Base-by-base conservation (phyloP, 2,113 vertebrate genomes). In the Psittacula cyanocephala region DNA sequence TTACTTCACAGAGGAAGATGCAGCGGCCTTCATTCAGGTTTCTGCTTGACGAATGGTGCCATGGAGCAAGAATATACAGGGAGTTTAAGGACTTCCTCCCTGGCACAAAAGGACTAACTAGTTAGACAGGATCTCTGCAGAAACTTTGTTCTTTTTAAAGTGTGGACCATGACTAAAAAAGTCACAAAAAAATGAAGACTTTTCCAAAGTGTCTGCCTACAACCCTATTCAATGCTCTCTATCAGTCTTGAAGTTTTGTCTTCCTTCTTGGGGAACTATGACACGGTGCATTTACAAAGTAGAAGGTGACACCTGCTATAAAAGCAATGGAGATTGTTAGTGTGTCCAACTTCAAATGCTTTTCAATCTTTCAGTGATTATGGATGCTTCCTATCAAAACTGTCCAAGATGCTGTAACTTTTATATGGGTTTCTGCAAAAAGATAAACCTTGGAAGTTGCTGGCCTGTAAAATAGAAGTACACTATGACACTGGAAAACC, bases 371-470 rank as follows among this genome's bases (percentile, higher is more conserved):
- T 67, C 70, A 79, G 55, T 68, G 88, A 91, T 91, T 94, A 80
- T 93, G 75, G 64, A 81, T 83, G 88, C 57, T 93, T 95, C 88
- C 91, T 86, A 92, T 91, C 93, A 92, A 64, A 97, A 62, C 60
- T 81, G 79, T 87, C 53, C 77, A 77, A 92, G 89, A 88, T 44
- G 63, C 55, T 86, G 81, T 81, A 67, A 82, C 77, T 77, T 93
- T 91, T 95, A 89, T 86, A 70, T 63, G 78, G 69, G 69, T 67
- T 94, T 88, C 79, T 80, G 72, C 44, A 93, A 64, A 95, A 94
- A 90, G 89, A 95, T 93, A 95, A 96, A 94, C 94, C 92, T 82
- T 75, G 91, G 89, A 88, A 96, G 72, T 67, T 91, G 63, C 87
- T 89, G 69, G 65, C 94, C 94, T 71, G 67, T 91, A 93, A 95